Evolutionary conservation across 1,140 invertebrate genomes (phyloP), one percentile per base, ranked within the genome.

Genomic region (Arctopsyche grandis): DNA sequence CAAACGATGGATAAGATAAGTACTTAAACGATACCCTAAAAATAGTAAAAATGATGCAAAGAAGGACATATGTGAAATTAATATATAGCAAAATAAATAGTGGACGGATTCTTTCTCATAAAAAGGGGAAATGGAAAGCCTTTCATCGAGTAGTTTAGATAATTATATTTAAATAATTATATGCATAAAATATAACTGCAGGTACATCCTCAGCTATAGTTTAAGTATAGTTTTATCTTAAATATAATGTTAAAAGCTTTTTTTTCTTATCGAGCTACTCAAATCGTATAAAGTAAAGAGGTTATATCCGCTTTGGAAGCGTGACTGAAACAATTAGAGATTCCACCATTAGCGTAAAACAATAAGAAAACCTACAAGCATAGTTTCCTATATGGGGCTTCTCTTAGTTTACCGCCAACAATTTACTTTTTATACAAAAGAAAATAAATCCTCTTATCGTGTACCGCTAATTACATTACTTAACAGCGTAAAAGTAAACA

Each of bases 321-420:
- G 63, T 14, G 63, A 22, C 21, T 26, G 21, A 66, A 66, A 26
- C 24, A 66, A 66, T 66, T 66, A 26, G 63, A 22, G 21, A 66
- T 66, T 66, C 21, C 63, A 66, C 63, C 24, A 66, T 66, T 66
- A 66, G 24, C 63, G 24, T 24, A 22, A 22, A 66, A 66, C 24
- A 66, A 66, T 66, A 22, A 66, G 63, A 66, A 66, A 66, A 66
- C 63, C 63, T 66, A 66, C 63, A 66, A 66, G 63, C 63, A 22
- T 24, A 26, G 24, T 66, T 66, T 66, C 21, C 63, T 24, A 9
- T 26, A 22, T 66, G 22, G 26, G 63, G 63, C 21, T 66, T 66
- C 63, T 24, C 63, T 3, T 14, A 12, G 5, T 66, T 66, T 29
- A 12, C 21, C 21, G 22, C 21, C 21, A 26, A 26, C 24, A 9